phyloP scores from a whole-genome alignment of 2,113 vertebrate species.

The Ptyas mucosa region DNA sequence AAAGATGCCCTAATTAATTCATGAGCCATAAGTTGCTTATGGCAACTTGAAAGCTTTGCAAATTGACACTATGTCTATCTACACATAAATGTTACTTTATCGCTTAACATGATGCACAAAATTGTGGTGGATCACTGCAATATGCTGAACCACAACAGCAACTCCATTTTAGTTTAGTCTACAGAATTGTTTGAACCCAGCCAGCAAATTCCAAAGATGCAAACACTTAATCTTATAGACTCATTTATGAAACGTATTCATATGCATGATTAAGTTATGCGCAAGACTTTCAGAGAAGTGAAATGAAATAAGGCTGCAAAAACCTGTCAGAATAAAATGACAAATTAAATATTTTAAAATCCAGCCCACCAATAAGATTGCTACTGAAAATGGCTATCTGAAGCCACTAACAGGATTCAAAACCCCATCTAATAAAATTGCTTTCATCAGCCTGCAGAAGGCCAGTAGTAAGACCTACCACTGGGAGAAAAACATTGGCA shows the following conservation, averaged over 20 bases:
- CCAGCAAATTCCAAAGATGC: not conserved
- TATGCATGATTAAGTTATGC: not conserved
- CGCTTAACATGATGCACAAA: not conserved
- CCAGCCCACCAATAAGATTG: not conserved
- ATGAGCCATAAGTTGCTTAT: no score
- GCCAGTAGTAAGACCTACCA: not conserved
- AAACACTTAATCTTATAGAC: not conserved
- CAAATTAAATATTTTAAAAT: not conserved
- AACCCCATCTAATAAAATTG: not conserved
- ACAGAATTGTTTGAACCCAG: not conserved
- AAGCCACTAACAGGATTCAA: not conserved
- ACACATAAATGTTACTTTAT: not conserved
- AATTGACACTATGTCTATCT: not conserved
- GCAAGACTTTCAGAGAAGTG: not conserved
- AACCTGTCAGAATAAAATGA: not conserved
- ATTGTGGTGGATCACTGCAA: not conserved
- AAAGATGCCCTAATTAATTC: no score
- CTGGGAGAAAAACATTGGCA: not conserved
- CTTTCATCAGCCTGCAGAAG: not conserved
- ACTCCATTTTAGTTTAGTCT: not conserved
- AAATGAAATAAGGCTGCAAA: not conserved
- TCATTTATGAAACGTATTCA: not conserved
- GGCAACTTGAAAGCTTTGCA: no score
- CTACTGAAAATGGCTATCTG: not conserved
- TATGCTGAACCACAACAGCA: not conserved